A percentile compares a stretch with the other conserved stretches of the same genome.
These are phyloP conservation scores for Cossypha heuglini DNA, from an alignment of 2,797 vertebrate genomes.

Conservation along the genomic window DNA sequence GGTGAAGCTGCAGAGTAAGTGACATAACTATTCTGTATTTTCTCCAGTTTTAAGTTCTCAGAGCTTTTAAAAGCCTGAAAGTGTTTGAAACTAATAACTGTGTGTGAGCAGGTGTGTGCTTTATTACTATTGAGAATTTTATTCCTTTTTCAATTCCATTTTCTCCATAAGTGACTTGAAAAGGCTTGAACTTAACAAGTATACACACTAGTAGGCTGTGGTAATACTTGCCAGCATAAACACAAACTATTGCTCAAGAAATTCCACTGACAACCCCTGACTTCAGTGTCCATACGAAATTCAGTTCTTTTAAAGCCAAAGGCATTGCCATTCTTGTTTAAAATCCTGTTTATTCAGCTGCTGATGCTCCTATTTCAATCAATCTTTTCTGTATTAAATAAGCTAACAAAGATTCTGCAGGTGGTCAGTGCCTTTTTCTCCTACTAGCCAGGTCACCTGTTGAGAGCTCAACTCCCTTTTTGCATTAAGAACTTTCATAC, in stretches of 20 bases:
- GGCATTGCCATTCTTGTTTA: not conserved
- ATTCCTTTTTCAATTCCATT: not conserved
- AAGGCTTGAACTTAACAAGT: not conserved
- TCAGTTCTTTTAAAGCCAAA: not conserved
- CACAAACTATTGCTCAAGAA: not conserved
- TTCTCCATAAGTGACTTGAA: not conserved
- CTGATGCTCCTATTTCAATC: not conserved
- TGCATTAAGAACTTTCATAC: not conserved
- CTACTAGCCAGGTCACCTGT: not conserved
- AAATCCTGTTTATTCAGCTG: not conserved
- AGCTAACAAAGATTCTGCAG: not conserved
- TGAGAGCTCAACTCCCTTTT: not conserved
- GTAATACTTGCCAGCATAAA: not conserved
- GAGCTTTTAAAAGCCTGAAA: not conserved
- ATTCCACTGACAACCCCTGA: not conserved
- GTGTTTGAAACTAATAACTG: not conserved
- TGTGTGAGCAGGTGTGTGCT: not conserved
- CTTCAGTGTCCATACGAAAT: not conserved
- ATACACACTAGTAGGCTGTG: not conserved
- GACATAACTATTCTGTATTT: not conserved
- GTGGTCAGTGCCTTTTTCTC: not conserved
- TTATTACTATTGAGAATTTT: not conserved
- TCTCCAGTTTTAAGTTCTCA: not conserved
- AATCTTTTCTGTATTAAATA: not conserved
- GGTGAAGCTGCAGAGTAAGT: not conserved